Base-by-base conservation (phyloP, 2,888 invertebrate genomes). In the Nyleta sp. region DNA sequence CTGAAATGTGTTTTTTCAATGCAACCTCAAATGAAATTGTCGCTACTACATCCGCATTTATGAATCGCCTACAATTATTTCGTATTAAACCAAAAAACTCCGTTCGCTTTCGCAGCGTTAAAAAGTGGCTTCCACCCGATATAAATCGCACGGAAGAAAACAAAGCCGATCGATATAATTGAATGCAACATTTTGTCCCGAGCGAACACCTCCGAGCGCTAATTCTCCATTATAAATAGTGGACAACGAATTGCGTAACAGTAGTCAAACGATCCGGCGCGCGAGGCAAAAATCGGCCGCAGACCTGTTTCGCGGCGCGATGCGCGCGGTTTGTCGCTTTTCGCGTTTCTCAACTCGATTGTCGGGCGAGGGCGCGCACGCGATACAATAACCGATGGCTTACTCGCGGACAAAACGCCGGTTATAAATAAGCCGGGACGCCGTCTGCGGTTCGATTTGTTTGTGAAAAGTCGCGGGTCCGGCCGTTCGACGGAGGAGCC, bases 221-320 rank as follows among this genome's bases (percentile, higher is more conserved):
- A 52, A 52, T 52, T 18, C 18, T 17, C 33, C 17, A 52, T 33
- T 52, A 52, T 52, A 33, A 52, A 52, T 52, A 52, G 52, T 52
- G 17, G 33, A 52, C 33, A 17, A 10, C 13, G 17, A 11, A 33
- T 52, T 52, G 15, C 17, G 52, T 33, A 52, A 52, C 11, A 5
- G n/a, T n/a, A 11, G n/a, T 24, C 13, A 24, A 48, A 48, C 24
- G 24, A 13, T 22, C 10, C 24, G 15, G 13, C 11, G 13, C 13
- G 38, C 38, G 1, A 7, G 48, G 2, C n/a, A 48, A 48, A 48
- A 48, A 20, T 44, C 48, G 24, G 48, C 46, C 46, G 13, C 22
- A 48, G 48, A 48, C 24, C 24, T n/a, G 48, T 48, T 48, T n/a
- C 4, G 1, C 48, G 17, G 28, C 11, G 18, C 31, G 15, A 4